Evolutionary conservation across 2,113 vertebrate genomes (phyloP).

Genomic region (Regulus satrapa): DNA sequence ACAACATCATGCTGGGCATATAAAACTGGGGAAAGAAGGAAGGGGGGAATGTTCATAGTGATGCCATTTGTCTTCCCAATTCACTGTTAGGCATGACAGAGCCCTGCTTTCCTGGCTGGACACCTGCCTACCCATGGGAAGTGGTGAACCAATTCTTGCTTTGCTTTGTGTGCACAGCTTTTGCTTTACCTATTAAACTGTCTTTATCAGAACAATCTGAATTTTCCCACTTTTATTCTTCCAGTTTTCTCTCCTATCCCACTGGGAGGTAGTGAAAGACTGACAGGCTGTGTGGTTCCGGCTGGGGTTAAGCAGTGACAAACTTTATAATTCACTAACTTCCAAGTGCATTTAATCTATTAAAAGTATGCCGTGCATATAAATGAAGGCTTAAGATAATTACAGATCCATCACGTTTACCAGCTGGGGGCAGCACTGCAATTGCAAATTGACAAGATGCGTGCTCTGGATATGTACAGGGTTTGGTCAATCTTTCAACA

Average conservation of each 20-base stretch:
- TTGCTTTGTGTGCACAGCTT: background rate
- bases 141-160: background rate
- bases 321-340: background rate
- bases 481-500: background rate
- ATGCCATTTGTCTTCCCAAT: background rate
- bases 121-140: background rate
- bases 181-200: background rate
- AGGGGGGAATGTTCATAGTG: background rate
- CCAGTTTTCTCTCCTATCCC: background rate
- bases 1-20: background rate
- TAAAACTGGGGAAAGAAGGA: background rate
- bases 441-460: background rate
- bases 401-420: background rate
- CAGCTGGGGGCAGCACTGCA: conserved; percentile 79
- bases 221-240: background rate
- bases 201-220: background rate
- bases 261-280: background rate
- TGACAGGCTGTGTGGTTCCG: background rate
- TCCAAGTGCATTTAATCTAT: background rate
- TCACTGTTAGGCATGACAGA: background rate
- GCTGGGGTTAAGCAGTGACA: background rate
- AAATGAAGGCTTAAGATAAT: background rate
- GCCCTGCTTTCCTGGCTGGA: background rate
- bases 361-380: background rate
- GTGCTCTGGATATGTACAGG: background rate